phyloP scores from a whole-genome alignment of 2,797 vertebrate genomes.

The Sebastes taczanowskii region DNA sequence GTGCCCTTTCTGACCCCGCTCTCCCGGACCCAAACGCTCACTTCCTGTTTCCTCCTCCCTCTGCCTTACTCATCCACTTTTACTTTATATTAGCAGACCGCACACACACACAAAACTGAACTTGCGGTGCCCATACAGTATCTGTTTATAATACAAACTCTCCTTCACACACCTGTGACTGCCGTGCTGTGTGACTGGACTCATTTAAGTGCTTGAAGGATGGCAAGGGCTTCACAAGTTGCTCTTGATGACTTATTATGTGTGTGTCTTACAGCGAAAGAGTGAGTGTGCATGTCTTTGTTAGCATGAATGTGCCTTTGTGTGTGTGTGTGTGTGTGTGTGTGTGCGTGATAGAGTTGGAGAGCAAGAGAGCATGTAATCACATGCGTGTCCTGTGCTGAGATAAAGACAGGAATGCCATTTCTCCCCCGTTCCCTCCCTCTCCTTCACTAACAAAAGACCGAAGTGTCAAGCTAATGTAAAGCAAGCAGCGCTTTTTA shows the following conservation, averaged over 20 bases:
- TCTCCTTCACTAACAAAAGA: conserved; percentile 38
- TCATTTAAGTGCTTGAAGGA: not conserved
- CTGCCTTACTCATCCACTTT: conserved; percentile 10
- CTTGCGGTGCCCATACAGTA: conserved; percentile 1
- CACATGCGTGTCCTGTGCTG: conserved; percentile 64
- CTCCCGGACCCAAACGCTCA: conserved; percentile 44
- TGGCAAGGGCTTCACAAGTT: not conserved
- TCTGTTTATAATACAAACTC: conserved; percentile 49
- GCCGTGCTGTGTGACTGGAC: not conserved
- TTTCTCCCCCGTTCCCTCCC: conserved; percentile 6
- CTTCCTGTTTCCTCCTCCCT: conserved; percentile 60
- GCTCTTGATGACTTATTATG: not conserved
- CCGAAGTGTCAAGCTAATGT: conserved; percentile 24
- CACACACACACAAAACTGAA: not conserved
- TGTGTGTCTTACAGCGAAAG: not conserved
- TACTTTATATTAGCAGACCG: not conserved
- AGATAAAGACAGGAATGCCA: conserved; percentile 71
- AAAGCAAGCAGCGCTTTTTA: not conserved
- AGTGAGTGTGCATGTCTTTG: conserved; percentile 20
- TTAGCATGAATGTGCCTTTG: conserved; percentile 22
- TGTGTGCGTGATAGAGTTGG: not conserved
- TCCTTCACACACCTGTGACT: conserved; percentile 24
- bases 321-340: not conserved
- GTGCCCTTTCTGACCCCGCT: conserved; percentile 60
- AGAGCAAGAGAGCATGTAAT: conserved; percentile 58